Conservation (phyloP, 2,888 invertebrate genomes). For the Lasioglossum calceatum region DNA sequence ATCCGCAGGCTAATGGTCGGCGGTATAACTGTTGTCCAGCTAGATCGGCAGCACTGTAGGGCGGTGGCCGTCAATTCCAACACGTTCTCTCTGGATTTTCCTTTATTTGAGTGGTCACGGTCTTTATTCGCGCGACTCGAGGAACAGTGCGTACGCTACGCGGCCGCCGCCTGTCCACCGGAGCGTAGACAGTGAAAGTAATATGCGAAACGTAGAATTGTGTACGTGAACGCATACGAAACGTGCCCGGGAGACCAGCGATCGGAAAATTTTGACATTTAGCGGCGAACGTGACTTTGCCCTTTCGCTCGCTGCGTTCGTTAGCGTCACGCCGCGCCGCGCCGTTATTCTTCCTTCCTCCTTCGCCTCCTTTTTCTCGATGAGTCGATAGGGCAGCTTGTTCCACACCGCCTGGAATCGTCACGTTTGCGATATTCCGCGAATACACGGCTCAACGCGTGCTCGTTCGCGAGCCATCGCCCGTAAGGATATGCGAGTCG, state of each 20-base stretch:
- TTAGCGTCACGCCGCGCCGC: slow-evolving; percentile 5
- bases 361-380: neutral
- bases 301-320: slow-evolving; percentile 26
- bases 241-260: slow-evolving; percentile 19
- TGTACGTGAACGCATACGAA: slow-evolving; percentile 25
- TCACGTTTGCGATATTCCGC: slow-evolving; percentile 1
- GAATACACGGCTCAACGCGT: too few species aligned
- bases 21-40: neutral
- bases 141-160: slow-evolving; percentile 14
- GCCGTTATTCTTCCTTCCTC: neutral
- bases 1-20: neutral
- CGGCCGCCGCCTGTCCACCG: slow-evolving; percentile 40
- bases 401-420: neutral
- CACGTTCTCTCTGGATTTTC: slow-evolving; percentile 16
- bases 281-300: slow-evolving; percentile 53
- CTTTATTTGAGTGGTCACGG: slow-evolving; percentile 5
- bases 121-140: slow-evolving; percentile 31
- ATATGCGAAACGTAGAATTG: slow-evolving; percentile 53
- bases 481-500: neutral
- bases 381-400: neutral
- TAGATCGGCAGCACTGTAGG: neutral
- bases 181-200: slow-evolving; percentile 73
- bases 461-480: too few species aligned
- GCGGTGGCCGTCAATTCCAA: neutral
- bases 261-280: slow-evolving; percentile 69